These are phyloP conservation scores for Ptychobarbus kaznakovi DNA, from an alignment of 2,797 vertebrate species.

Conservation along the genomic window DNA sequence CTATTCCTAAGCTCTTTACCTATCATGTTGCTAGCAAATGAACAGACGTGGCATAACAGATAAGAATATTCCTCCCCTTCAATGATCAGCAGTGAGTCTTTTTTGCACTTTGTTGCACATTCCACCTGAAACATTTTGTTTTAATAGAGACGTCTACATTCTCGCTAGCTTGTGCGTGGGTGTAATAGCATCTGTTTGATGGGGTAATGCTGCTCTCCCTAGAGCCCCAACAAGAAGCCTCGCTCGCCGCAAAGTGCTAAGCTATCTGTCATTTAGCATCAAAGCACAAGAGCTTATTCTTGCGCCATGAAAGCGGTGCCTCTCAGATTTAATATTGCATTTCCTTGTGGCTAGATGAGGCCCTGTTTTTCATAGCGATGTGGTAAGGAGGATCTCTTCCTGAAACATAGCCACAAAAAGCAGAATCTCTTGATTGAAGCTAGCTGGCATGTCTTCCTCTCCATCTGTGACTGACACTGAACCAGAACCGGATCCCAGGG, in stretches of 20 bases:
- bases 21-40: not conserved
- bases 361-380: conserved; percentile 16
- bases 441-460: conserved; percentile 27
- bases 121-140: not conserved
- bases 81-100: not conserved
- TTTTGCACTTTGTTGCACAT: not conserved
- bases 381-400: conserved; percentile 4
- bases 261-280: conserved; percentile 42
- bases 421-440: conserved; percentile 16
- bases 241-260: conserved; percentile 15
- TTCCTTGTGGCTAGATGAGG: conserved; percentile 25
- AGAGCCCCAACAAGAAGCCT: conserved; percentile 36
- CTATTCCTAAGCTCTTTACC: not conserved
- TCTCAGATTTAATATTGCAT: not conserved
- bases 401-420: conserved; percentile 10
- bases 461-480: conserved; percentile 50
- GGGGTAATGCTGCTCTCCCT: conserved; percentile 33
- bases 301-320: conserved; percentile 11
- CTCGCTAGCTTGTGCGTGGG: conserved; percentile 8
- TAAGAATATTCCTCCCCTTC: not conserved
- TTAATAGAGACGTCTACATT: conserved; percentile 29
- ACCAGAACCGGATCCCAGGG: conserved; percentile 52
- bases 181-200: conserved; percentile 44
- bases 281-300: conserved; percentile 32
- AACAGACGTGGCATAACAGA: not conserved